Percentiles rank a stretch among this genome's conserved stretches.
Evolutionary conservation across 2,113 vertebrate species (phyloP).

Genomic region (Australoheros scitulus): DNA sequence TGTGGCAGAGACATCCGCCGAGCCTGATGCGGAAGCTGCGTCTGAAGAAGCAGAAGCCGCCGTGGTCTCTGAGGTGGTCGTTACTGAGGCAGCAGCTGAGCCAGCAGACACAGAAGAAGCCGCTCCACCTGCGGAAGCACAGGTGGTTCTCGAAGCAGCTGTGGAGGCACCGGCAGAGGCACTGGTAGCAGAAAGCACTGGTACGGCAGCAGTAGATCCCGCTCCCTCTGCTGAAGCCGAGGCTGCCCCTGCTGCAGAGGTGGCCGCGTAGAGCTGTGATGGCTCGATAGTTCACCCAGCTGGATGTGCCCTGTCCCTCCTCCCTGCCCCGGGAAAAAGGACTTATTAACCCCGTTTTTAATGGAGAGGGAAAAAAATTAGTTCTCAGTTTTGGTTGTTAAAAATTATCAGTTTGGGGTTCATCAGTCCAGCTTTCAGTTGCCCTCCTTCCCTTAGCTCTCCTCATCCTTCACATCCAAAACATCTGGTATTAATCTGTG

Average conservation of each 20-base stretch:
- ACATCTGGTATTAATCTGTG: conserved; percentile 40
- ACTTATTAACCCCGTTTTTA: conserved; percentile 40
- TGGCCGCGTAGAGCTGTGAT: conserved; percentile 50
- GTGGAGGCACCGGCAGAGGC: conserved; percentile 26
- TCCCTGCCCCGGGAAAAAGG: conserved; percentile 8
- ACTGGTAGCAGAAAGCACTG: conserved; percentile 43
- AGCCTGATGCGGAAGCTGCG: conserved; percentile 16
- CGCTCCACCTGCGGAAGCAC: neutral
- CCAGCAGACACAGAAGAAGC: neutral
- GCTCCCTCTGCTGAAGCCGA: conserved; percentile 46
- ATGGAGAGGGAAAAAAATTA: neutral
- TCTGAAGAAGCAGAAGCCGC: neutral
- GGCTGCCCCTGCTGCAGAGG: conserved; percentile 37
- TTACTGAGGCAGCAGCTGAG: neutral
- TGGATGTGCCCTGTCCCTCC: conserved; percentile 29
- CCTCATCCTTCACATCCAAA: conserved; percentile 18
- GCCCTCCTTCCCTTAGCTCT: conserved; percentile 11
- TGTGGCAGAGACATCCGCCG: conserved; percentile 7
- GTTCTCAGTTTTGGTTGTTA: neutral
- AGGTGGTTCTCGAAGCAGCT: neutral
- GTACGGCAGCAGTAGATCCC: conserved; percentile 58
- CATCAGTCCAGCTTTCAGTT: conserved; percentile 42
- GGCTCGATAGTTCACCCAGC: conserved; percentile 8
- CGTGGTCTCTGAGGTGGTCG: accelerated
- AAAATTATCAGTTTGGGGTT: conserved; percentile 22